phyloP scores from a whole-genome alignment of 2,888 invertebrate species.

The Perdita meconis region DNA sequence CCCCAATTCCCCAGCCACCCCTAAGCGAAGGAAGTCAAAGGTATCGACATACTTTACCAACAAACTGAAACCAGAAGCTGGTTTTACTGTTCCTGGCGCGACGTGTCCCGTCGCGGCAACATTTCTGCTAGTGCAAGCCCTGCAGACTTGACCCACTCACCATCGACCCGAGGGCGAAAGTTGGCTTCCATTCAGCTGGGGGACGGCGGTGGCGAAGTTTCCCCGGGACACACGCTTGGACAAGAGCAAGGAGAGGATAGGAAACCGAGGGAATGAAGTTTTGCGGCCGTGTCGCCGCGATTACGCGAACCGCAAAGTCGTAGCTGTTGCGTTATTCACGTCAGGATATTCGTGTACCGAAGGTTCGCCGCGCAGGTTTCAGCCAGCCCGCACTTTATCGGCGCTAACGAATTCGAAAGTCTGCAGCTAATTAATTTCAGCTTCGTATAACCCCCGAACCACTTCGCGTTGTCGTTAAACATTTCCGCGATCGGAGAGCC shows the following conservation, averaged over 20 bases:
- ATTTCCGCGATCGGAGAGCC: constrained; percentile 52
- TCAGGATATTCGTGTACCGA: constrained; percentile 31
- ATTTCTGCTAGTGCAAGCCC: constrained; percentile 9
- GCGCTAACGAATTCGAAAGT: constrained; percentile 34
- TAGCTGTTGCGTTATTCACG: constrained; percentile 50
- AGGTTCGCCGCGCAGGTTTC: constrained; percentile 13
- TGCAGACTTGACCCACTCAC: constrained; percentile 57
- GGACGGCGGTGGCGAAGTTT: constrained; percentile 32
- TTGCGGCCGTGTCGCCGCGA: constrained; percentile 40
- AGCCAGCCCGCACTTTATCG: constrained; percentile 39
- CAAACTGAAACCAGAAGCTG: neutral
- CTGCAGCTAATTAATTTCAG: constrained; percentile 60
- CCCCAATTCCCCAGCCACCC: too few species aligned
- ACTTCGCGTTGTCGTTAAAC: constrained; percentile 53
- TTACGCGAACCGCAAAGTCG: constrained; percentile 33
- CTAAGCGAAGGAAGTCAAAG: neutral
- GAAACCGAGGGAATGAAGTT: constrained; percentile 33
- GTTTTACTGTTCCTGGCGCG: constrained; percentile 4
- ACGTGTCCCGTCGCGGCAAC: neutral
- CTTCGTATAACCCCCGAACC: constrained; percentile 43
- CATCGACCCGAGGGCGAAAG: constrained; percentile 11
- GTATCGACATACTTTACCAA: neutral
- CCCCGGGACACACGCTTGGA: constrained; percentile 25
- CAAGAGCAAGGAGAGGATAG: neutral
- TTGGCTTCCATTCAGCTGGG: constrained; percentile 28